Percentiles rank a stretch among this genome's conserved stretches.
Evolutionary conservation across 2,113 vertebrate genomes (phyloP).

Genomic region (Crocuta crocuta): DNA sequence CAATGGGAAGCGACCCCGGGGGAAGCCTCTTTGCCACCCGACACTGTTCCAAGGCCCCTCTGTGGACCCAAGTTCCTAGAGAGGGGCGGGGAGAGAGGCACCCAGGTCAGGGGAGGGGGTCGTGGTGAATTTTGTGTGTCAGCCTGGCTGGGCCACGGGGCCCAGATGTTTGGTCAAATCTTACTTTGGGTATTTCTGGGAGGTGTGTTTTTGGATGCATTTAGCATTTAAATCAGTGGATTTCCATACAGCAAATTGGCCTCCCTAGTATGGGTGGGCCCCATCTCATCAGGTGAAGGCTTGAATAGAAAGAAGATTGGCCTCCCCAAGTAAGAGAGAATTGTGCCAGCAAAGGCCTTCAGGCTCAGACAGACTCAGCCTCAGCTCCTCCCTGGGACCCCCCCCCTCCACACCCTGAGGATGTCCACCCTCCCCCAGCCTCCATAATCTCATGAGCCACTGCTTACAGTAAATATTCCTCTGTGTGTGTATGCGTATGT

Average conservation of each 20-base stretch:
- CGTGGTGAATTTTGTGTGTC: too few relatives aligned
- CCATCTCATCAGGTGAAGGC: background rate
- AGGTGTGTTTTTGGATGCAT: background rate
- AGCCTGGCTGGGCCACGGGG: fast-evolving
- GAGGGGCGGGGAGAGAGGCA: fast-evolving
- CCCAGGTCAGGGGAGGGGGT: fast-evolving
- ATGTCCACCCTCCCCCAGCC: background rate
- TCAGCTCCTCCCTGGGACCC: fast-evolving
- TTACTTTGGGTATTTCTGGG: background rate
- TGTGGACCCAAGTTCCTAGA: fast-evolving
- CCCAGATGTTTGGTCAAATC: background rate
- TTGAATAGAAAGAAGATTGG: background rate
- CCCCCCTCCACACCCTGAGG: too few relatives aligned
- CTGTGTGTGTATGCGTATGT: background rate
- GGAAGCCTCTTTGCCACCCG: fast-evolving
- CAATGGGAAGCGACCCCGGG: fast-evolving
- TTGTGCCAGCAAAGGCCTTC: background rate
- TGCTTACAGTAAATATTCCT: background rate
- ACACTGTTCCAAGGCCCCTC: fast-evolving
- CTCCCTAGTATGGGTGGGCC: background rate
- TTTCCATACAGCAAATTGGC: background rate
- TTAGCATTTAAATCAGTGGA: too few relatives aligned
- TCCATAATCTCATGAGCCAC: fast-evolving
- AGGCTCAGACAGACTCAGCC: fast-evolving
- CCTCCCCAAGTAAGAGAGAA: fast-evolving